Percentiles rank a stretch among this genome's conserved stretches.
phyloP scores from a whole-genome alignment of 2,113 vertebrate genomes.

The Holacanthus passer region DNA sequence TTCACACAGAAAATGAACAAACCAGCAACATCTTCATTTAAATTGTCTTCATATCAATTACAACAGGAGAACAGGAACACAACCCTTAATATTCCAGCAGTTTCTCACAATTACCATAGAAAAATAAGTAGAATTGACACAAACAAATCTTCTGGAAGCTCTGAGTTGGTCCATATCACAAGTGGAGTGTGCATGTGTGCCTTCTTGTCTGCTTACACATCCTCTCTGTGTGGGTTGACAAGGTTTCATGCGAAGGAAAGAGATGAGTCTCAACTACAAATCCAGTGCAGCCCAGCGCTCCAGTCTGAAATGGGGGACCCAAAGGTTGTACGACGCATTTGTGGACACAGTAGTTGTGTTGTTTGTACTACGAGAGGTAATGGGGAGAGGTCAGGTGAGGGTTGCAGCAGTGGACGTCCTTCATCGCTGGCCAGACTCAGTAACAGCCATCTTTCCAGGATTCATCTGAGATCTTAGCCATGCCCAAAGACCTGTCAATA shows the following conservation, averaged over 20 bases:
- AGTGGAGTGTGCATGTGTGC: slow-evolving; percentile 56
- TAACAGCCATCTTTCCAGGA: slow-evolving; percentile 96
- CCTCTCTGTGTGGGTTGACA: slow-evolving; percentile 65
- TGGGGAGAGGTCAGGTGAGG: slow-evolving; percentile 24
- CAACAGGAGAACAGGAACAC: slow-evolving; percentile 59
- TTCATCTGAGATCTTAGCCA: slow-evolving; percentile 87
- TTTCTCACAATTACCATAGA: slow-evolving; percentile 72
- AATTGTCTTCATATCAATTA: slow-evolving; percentile 70
- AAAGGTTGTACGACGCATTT: slow-evolving; percentile 60
- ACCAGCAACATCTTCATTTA: slow-evolving; percentile 68
- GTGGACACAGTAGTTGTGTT: slow-evolving; percentile 49
- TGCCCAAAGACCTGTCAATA: slow-evolving; percentile 84
- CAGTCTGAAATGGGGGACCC: slow-evolving; percentile 48
- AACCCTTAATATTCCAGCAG: slow-evolving; percentile 71
- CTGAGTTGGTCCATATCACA: slow-evolving; percentile 68
- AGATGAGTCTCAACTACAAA: slow-evolving; percentile 56
- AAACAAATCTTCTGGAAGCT: slow-evolving; percentile 74
- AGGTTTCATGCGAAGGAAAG: slow-evolving; percentile 76
- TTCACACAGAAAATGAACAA: slow-evolving; percentile 63
- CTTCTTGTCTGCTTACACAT: slow-evolving; percentile 60
- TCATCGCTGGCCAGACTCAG: slow-evolving; percentile 75
- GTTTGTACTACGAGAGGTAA: slow-evolving; percentile 50
- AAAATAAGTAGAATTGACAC: slow-evolving; percentile 76
- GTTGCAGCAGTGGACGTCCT: slow-evolving; percentile 63
- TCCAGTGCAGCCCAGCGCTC: slow-evolving; percentile 69